Conservation (phyloP, 2,888 invertebrate species). For the Chloroclysta siterata region DNA sequence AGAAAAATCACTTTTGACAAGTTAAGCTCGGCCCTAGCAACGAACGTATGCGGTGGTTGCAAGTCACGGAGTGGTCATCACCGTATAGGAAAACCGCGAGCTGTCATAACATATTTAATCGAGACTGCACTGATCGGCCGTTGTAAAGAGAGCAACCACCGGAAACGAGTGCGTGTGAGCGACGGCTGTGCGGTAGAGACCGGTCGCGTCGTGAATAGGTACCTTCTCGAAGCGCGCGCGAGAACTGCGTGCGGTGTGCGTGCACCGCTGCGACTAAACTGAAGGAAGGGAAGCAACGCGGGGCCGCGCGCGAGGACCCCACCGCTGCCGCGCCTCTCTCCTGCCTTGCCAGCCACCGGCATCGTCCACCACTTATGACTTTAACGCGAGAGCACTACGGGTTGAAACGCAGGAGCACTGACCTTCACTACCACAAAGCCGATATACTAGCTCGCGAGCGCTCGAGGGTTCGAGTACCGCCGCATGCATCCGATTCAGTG, state of each 20-base stretch:
- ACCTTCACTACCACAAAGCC: slow-evolving; percentile 68
- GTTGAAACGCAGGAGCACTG: slow-evolving; percentile 78
- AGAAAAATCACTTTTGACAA: slow-evolving; percentile 21
- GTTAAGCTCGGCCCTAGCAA: slow-evolving; percentile 14
- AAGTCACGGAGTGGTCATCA: slow-evolving; percentile 18
- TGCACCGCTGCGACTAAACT: slow-evolving; percentile 83
- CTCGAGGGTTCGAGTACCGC: slow-evolving; percentile 52
- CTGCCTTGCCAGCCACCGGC: slow-evolving; percentile 59
- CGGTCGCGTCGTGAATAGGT: slow-evolving; percentile 59
- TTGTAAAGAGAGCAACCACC: slow-evolving; percentile 73
- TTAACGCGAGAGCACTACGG: slow-evolving; percentile 77
- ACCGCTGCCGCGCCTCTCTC: slow-evolving; percentile 78
- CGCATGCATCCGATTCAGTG: slow-evolving; percentile 62
- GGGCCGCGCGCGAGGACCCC: slow-evolving; percentile 71
- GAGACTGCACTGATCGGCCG: slow-evolving; percentile 30
- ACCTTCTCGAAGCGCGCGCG: slow-evolving; percentile 83
- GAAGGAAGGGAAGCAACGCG: slow-evolving; percentile 71
- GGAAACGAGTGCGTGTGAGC: slow-evolving; percentile 72
- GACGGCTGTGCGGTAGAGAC: slow-evolving; percentile 46
- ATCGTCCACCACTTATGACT: slow-evolving; percentile 70
- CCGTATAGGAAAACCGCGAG: slow-evolving; percentile 37
- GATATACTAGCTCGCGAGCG: slow-evolving; percentile 46
- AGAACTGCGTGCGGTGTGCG: slow-evolving; percentile 85
- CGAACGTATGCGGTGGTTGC: slow-evolving; percentile 35
- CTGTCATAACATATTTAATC: slow-evolving; percentile 47